Base-by-base conservation (phyloP, 1,140 invertebrate species). In the Apocrypta bakeri region DNA sequence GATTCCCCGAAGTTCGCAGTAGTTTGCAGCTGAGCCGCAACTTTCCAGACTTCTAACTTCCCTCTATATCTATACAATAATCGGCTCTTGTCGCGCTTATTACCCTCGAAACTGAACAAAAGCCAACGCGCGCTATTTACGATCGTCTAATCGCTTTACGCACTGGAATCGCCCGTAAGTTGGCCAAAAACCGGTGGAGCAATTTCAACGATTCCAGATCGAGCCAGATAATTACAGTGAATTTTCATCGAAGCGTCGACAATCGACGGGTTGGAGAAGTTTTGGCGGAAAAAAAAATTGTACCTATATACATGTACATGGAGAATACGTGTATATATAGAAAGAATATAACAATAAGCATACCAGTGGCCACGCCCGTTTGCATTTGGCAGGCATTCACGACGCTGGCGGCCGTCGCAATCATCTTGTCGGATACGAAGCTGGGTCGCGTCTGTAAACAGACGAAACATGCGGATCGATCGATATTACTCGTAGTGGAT, bases 371-470 rank as follows among this genome's bases (percentile, higher is more conserved):
- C 33, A 90, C 90, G 56, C 87, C 88, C 82, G 89, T 90, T 79
- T 90, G 87, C 21, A 87, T 89, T 80, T 90, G 90, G 75, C 90
- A 90, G 66, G 89, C 90, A 76, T 90, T 90, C n/a, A 90, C 90
- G 7, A 90, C 90, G 72, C 85, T 90, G 9, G 89, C 86, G 33
- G 90, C 89, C 4, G 85, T 85, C 0, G 86, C 88, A 64, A 90
- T 90, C 89, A 90, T 90, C 64, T 90, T 85, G 81, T 90, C 90
- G n/a, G 90, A 89, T 14, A 90, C 89, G 78, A 90, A 90, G 81
- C 88, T 89, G 31, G 90, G 90, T 72, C 90, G 86, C 29, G 85
- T 85, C 90, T 90, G 83, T 72, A 78, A 82, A 64, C 75, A 82
- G 14, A 69, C 17, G 48, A 80, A 79, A 75, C 9, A 75, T n/a